These are phyloP conservation scores for Brachystomella parvula DNA, from an alignment of 1,140 invertebrate genomes.

Conservation along the genomic window DNA sequence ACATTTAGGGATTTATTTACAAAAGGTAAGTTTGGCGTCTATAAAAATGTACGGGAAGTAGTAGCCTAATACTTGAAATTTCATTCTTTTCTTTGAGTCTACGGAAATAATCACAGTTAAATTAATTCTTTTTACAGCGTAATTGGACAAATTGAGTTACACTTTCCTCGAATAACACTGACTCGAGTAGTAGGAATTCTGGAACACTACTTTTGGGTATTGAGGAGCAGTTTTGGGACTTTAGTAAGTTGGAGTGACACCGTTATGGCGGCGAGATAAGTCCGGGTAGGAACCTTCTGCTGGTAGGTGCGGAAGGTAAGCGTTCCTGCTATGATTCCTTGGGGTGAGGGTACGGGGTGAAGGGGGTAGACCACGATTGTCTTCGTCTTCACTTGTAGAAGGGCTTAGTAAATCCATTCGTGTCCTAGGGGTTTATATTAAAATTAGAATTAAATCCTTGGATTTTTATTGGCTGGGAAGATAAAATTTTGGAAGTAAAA, in stretches of 20 bases:
- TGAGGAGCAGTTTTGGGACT: no score
- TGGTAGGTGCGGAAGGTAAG: slow-evolving; percentile 31
- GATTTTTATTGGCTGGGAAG: not conserved
- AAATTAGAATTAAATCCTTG: not conserved
- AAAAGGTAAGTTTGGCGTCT: no score
- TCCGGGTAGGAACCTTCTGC: slow-evolving; percentile 28
- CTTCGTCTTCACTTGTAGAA: slow-evolving; percentile 37
- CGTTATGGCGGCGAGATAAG: slow-evolving; percentile 25
- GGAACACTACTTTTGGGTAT: no score
- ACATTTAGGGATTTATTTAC: no score
- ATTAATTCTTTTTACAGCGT: no score
- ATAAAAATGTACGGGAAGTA: no score
- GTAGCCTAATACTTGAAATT: no score
- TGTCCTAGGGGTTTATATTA: slow-evolving; percentile 28
- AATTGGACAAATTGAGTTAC: no score
- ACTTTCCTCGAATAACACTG: no score
- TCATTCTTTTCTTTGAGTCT: no score
- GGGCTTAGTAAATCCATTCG: slow-evolving; percentile 33
- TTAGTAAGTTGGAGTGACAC: slow-evolving; percentile 19
- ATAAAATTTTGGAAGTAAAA: not conserved
- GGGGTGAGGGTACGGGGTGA: slow-evolving; percentile 17
- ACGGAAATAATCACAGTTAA: no score
- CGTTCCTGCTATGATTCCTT: slow-evolving; percentile 14
- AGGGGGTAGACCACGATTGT: slow-evolving; percentile 20
- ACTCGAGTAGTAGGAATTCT: no score